These are phyloP conservation scores for Cheilosia scutellata DNA, from an alignment of 2,888 invertebrate genomes.

Conservation along the genomic window DNA sequence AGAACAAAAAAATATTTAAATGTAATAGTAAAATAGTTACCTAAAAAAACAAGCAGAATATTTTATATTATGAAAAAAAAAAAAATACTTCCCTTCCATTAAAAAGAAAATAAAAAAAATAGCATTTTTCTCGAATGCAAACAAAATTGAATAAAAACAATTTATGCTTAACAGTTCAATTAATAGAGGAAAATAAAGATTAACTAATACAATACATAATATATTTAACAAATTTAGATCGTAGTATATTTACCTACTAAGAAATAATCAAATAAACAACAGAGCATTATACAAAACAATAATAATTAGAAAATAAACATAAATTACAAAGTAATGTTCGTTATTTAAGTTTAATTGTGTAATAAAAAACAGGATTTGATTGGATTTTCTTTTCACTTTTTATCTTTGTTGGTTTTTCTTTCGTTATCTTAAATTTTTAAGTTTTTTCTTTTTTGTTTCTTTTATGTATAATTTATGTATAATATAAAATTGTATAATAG, in stretches of 20 bases:
- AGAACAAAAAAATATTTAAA: constrained; percentile 33
- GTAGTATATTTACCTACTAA: not conserved
- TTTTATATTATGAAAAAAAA: constrained; percentile 29
- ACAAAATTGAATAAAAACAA: constrained; percentile 6
- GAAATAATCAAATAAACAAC: constrained; percentile 41
- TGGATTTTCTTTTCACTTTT: constrained; percentile 67
- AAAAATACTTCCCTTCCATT: constrained; percentile 33
- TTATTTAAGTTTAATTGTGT: constrained; percentile 31
- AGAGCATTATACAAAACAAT: constrained; percentile 27
- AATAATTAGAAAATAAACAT: constrained; percentile 8
- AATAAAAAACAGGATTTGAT: constrained; percentile 72
- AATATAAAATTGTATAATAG: constrained; percentile 76
- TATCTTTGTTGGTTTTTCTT: constrained; percentile 54
- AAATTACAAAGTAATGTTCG: constrained; percentile 15
- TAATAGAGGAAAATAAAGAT: constrained; percentile 16
- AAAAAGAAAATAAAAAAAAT: constrained; percentile 20
- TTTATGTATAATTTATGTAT: constrained; percentile 76
- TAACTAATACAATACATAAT: constrained; percentile 65
- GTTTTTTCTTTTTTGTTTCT: constrained; percentile 34
- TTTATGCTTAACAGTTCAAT: constrained; percentile 25
- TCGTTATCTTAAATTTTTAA: constrained; percentile 63
- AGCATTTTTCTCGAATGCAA: constrained; percentile 2
- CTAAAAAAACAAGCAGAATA: constrained; percentile 45
- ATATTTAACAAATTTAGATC: constrained; percentile 53
- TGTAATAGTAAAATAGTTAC: constrained; percentile 54